Evolutionary conservation across 2,113 vertebrate genomes (phyloP).

Genomic region (Melanocharis versteri): DNA sequence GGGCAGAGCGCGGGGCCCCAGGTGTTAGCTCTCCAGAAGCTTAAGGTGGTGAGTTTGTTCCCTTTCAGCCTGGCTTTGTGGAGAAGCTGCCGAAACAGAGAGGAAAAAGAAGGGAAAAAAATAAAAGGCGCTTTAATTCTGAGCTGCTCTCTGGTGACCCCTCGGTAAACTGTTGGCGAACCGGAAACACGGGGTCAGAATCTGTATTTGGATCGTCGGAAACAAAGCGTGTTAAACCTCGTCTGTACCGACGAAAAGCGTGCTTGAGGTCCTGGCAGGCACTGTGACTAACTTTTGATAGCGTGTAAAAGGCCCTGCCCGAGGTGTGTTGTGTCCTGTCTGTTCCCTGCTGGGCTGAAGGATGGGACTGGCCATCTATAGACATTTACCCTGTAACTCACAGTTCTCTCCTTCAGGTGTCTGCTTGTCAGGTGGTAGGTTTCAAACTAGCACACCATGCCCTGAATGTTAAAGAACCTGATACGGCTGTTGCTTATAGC

Average conservation of each 20-base stretch:
- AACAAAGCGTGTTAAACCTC: neutral
- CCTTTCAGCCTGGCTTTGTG: neutral
- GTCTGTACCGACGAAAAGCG: accelerated
- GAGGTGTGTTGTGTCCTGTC: neutral
- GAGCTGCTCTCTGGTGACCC: neutral
- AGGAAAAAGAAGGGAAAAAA: accelerated
- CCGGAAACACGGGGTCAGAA: neutral
- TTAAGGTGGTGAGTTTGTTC: neutral
- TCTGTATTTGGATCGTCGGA: accelerated
- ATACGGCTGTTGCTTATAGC: neutral
- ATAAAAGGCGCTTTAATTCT: neutral
- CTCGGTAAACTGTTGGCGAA: neutral
- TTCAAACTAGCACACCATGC: neutral
- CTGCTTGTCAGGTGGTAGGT: neutral
- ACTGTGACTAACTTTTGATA: neutral
- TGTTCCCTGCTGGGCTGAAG: neutral
- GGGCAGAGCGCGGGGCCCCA: no score
- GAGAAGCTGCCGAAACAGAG: neutral
- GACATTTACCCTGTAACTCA: neutral
- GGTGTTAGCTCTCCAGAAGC: neutral
- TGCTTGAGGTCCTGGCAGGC: no score
- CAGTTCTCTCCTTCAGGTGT: neutral
- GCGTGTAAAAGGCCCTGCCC: neutral
- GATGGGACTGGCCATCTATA: neutral
- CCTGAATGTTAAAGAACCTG: neutral